phyloP scores from a whole-genome alignment of 2,797 vertebrate species.

The Takifugu ocellatus region DNA sequence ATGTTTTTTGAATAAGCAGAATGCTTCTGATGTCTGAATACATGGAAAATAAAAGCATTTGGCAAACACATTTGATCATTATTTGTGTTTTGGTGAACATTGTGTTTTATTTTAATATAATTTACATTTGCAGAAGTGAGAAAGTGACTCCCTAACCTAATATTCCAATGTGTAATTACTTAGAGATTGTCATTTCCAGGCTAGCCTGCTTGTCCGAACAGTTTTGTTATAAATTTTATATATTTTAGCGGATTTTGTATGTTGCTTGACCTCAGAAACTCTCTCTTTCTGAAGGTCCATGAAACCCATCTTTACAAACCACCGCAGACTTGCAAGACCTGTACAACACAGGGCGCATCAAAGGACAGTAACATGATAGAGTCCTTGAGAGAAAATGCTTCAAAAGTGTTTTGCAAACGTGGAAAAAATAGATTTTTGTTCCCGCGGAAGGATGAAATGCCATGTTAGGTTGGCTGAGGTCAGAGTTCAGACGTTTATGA shows the following conservation, averaged over 20 bases:
- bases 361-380: not conserved
- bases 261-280: not conserved
- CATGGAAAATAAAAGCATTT: too few relatives aligned
- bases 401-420: not conserved
- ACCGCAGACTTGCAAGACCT: not conserved
- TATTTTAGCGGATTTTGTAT: too few relatives aligned
- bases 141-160: too few relatives aligned
- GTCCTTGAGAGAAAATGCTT: constrained; percentile 12
- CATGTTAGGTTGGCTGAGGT: not conserved
- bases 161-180: too few relatives aligned
- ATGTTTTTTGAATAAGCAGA: not conserved
- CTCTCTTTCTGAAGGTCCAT: not conserved
- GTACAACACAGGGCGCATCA: not conserved
- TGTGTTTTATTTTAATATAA: not conserved
- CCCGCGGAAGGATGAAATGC: not conserved
- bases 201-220: too few relatives aligned
- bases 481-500: not conserved
- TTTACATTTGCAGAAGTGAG: too few relatives aligned
- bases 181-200: too few relatives aligned
- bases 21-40: not conserved
- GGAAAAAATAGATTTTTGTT: constrained; percentile 2
- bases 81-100: not conserved
- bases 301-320: not conserved
- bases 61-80: too few relatives aligned
- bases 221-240: too few relatives aligned